Base-by-base conservation (phyloP, 2,113 vertebrate genomes). In the Larimichthys polyactis region DNA sequence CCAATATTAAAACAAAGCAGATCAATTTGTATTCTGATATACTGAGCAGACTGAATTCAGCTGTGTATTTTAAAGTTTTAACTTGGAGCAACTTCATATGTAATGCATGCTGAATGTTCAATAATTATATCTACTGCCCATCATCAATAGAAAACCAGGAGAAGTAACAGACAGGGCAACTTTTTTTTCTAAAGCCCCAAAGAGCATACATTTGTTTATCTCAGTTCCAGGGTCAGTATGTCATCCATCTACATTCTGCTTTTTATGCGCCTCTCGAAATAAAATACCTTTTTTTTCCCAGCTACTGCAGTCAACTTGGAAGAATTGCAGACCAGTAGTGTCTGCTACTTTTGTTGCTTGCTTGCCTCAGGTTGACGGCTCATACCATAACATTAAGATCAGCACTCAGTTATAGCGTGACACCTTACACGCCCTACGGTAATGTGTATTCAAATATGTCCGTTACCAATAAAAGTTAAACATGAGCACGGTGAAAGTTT, bases 291-390 rank as follows among this genome's bases (percentile, higher is more conserved):
- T 73, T 75, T 78, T 54, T 36, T 5, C 4, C 68, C 46, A 69
- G 78, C 70, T 74, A 15, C 59, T 82, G 72, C 72, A 82, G 62
- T 78, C 68, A 75, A 43, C 65, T 73, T 52, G 52, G 83, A 85
- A 49, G 43, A 69, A 29, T 59, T 63, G 44, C 44, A 32, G 72
- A 20, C 67, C 43, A 64, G 43, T 27, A 64, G 43, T 22, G 12
- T 55, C 43, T 16, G 0, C 68, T 40, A 11, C 58, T 36, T 81
- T 62, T 71, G 55, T 63, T 67, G 22, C 64, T 71, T 52, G 32
- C 71, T 81, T 59, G 75, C 84, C 91, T 83, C 29, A 19, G 87
- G 78, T 85, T 80, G 78, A 76, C 81, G 69, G 72, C 72, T 75
- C 65, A 86, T 81, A 69, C 70, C 80, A 73, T 83, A 84, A 86